Percentiles rank a stretch among this genome's conserved stretches.
phyloP scores from a whole-genome alignment of 2,888 invertebrate species.

The Meloe dianella region DNA sequence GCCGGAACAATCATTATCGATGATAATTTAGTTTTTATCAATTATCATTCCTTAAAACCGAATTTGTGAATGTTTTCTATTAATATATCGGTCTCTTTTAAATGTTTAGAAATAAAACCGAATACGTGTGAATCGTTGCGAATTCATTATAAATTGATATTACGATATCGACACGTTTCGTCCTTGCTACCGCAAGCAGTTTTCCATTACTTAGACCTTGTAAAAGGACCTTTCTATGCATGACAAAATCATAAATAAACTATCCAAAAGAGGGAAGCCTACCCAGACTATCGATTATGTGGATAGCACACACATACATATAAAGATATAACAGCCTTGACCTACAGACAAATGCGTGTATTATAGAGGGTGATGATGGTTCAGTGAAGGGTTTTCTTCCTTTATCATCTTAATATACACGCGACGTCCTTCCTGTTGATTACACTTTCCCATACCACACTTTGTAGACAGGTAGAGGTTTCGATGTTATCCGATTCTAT shows the following conservation, averaged over 20 bases:
- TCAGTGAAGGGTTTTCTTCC: constrained; percentile 21
- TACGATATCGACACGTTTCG: background rate
- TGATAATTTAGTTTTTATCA: background rate
- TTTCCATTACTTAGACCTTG: background rate
- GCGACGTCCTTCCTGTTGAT: constrained; percentile 10
- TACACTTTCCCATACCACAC: background rate
- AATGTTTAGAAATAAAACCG: background rate
- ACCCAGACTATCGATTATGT: constrained; percentile 28
- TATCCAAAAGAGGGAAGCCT: constrained; percentile 28
- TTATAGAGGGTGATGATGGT: constrained; percentile 20
- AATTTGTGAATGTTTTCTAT: too few relatives aligned
- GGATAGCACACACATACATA: constrained; percentile 10
- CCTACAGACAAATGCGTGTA: constrained; percentile 24
- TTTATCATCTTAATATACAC: constrained; percentile 11
- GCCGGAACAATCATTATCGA: background rate
- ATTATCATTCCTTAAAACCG: too few relatives aligned
- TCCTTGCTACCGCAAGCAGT: background rate
- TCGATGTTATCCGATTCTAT: background rate
- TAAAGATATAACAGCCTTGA: constrained; percentile 30
- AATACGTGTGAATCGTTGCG: background rate
- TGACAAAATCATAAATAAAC: constrained; percentile 25
- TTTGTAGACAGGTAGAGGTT: background rate
- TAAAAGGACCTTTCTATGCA: background rate
- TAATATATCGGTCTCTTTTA: too few relatives aligned
- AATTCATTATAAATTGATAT: background rate